These are phyloP conservation scores for Scaptomyza flava DNA, from an alignment of 2,888 invertebrate species.

Conservation along the genomic window DNA sequence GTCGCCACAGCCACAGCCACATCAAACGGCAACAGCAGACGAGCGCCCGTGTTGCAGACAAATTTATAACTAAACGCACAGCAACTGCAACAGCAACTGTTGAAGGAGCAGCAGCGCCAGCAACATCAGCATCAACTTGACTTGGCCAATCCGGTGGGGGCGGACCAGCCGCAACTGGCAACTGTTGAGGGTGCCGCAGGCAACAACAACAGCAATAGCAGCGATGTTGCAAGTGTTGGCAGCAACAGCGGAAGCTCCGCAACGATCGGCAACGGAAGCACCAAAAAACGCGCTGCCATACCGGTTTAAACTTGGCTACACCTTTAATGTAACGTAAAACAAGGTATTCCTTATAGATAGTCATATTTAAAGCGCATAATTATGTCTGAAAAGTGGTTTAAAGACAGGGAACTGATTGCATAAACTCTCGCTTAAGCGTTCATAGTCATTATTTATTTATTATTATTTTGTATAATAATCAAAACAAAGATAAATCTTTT, in stretches of 20 bases:
- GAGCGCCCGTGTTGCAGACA: conserved; percentile 68
- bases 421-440: neutral
- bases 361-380: neutral
- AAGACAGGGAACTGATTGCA: conserved; percentile 5
- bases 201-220: conserved; percentile 16
- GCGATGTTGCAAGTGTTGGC: conserved; percentile 50
- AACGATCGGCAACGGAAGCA: conserved; percentile 49
- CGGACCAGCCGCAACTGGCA: conserved; percentile 23
- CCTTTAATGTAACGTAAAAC: neutral
- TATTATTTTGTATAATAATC: neutral
- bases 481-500: neutral
- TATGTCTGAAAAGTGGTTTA: conserved; percentile 1
- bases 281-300: conserved; percentile 80
- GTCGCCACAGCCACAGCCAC: conserved; percentile 47
- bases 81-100: conserved; percentile 66
- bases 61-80: conserved; percentile 84
- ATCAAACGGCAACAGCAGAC: conserved; percentile 42
- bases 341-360: conserved; percentile 9
- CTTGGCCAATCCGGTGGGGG: neutral
- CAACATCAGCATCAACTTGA: conserved; percentile 36
- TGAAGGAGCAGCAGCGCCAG: conserved; percentile 67
- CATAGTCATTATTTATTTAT: neutral
- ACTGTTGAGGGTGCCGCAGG: conserved; percentile 23
- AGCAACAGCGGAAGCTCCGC: conserved; percentile 53
- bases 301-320: conserved; percentile 69